phyloP scores from a whole-genome alignment of 2,797 vertebrate species.

The Saxicola maurus region DNA sequence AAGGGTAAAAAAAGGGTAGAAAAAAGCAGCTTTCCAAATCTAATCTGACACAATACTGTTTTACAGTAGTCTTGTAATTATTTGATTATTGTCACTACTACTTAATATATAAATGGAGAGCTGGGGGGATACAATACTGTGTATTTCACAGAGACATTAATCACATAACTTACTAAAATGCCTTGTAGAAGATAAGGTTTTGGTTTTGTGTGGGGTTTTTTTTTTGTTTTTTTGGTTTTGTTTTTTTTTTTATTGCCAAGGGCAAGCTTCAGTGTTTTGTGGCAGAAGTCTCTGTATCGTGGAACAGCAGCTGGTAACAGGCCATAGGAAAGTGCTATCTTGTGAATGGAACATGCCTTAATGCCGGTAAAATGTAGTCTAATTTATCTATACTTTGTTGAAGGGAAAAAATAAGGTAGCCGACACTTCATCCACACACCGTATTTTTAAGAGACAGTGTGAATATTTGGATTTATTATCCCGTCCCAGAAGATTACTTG shows the following conservation, averaged over 20 bases:
- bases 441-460: neutral
- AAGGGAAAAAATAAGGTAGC: no score
- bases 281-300: neutral
- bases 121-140: neutral
- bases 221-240: no score
- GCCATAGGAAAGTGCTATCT: neutral
- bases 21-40: neutral
- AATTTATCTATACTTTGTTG: neutral
- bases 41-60: neutral
- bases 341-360: neutral
- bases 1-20: neutral
- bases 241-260: rapidly evolving
- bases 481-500: neutral
- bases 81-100: neutral
- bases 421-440: neutral
- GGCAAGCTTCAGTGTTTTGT: neutral
- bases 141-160: neutral
- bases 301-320: neutral
- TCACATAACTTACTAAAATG: neutral
- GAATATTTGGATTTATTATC: neutral
- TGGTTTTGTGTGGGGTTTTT: neutral
- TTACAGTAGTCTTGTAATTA: neutral
- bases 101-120: neutral
- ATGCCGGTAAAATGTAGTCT: neutral
- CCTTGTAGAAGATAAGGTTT: neutral